Base-by-base conservation (phyloP, 2,888 invertebrate species). In the Litoditis marina region DNA sequence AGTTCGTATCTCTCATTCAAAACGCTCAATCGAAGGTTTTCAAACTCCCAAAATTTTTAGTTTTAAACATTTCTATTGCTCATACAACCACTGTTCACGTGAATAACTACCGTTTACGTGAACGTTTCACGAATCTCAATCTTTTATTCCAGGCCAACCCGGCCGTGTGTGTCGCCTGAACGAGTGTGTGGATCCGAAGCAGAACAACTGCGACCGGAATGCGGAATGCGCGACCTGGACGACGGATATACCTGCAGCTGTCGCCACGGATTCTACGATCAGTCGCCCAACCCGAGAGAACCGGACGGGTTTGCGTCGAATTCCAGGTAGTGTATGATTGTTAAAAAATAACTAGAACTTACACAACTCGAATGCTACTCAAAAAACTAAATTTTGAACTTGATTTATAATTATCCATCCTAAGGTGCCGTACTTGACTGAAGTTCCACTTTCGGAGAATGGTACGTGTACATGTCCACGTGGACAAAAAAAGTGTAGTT, bases 81-180 rank as follows among this genome's bases (percentile, higher is more conserved):
- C n/a, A n/a, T n/a, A n/a, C n/a, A n/a, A n/a, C n/a, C n/a, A n/a
- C n/a, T n/a, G n/a, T n/a, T n/a, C n/a, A n/a, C n/a, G n/a, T n/a
- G n/a, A n/a, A n/a, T n/a, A n/a, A n/a, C n/a, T n/a, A n/a, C n/a
- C n/a, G n/a, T n/a, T n/a, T n/a, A n/a, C n/a, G n/a, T n/a, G n/a
- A n/a, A n/a, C n/a, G n/a, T n/a, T 8, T 8, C 8, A 19, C 8
- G 19, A 47, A 16, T 47, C 47, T 16, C 19, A 16, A n/a, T n/a
- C n/a, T n/a, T n/a, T n/a, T n/a, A n/a, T n/a, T n/a, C 34, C 47
- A 13, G 66, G 65, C 13, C 65, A 59, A 32, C 77, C 78, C 7
- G 82, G 82, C 19, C 66, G 82, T 30, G 63, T 81, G 46, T 82
- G 82, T 52, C 72, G 74, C 3, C 74, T 73, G 61, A 82, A 81